Base-by-base conservation (phyloP, 2,888 invertebrate genomes). In the Lasioglossum malachurum region DNA sequence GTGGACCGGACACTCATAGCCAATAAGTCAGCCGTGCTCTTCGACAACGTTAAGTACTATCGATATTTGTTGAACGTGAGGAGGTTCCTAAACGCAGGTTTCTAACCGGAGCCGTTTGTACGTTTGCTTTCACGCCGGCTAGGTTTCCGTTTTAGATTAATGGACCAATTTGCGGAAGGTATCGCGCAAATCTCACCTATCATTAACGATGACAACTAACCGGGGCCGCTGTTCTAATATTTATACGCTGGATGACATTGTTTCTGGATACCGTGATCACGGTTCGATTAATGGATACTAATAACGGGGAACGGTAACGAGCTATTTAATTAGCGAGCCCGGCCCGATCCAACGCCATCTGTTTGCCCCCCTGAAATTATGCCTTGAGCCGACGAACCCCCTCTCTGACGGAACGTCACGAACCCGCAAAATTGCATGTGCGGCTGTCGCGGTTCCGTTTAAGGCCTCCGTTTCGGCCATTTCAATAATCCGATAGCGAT, bases 61-160 rank as follows among this genome's bases (percentile, higher is more conserved):
- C 31, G 23, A 19, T 82, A 81, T 82, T 86, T 84, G 84, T 46
- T 14, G 81, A 77, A 86, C 89, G 79, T 79, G 84, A 81, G 72
- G 75, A 46, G 81, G 53, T 53, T 53, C 53, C 53, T 53, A 53
- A 53, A 23, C 23, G 53, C 53, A 53, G 77, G 60, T 78, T 38
- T 69, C 69, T 69, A 38, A 19, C 69, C 69, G 23, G 23, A 23
- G 12, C n/a, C 60, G 83, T 67, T 23, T 57, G 23, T 49, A 46
- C 75, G 80, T 90, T 88, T 89, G 76, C 87, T 83, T 83, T 85
- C 79, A 81, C 73, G 64, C 80, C 86, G 76, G 86, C 83, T 84
- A 82, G 83, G 71, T 88, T 87, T 86, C 86, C 86, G 84, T 82
- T 83, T 67, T 69, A 84, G 88, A 93, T 93, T 92, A 91, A 93